Conservation (phyloP, 2,888 invertebrate species). For the Pseudococcus longispinus region DNA sequence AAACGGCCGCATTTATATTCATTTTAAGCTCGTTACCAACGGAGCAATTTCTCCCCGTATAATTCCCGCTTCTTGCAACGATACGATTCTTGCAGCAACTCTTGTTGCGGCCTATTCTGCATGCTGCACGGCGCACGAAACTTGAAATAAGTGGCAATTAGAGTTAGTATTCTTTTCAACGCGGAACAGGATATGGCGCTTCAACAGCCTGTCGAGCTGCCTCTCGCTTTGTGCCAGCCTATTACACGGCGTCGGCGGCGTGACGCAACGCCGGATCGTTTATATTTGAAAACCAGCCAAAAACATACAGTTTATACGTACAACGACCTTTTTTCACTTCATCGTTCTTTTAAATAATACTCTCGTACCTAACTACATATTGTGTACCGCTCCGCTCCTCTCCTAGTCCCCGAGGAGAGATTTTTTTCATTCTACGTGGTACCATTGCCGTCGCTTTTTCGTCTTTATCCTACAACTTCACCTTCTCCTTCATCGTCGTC, state of each 20-base stretch:
- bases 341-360: slow-evolving; percentile 1
- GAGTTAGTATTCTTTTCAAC: not conserved
- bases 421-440: not conserved
- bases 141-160: slow-evolving; percentile 23
- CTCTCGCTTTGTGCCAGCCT: not conserved
- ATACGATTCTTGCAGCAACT: not conserved
- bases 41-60: not conserved
- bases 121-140: not conserved
- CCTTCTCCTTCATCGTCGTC: not conserved
- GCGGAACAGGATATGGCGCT: not conserved
- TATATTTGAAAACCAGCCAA: not conserved
- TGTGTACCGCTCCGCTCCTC: not conserved
- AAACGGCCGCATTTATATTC: slow-evolving; percentile 14
- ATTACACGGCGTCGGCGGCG: not conserved
- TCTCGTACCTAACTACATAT: not conserved
- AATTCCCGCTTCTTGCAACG: not conserved
- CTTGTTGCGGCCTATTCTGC: slow-evolving; percentile 6
- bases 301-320: slow-evolving; percentile 16
- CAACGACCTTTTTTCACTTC: not conserved
- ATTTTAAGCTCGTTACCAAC: slow-evolving; percentile 18
- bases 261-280: not conserved
- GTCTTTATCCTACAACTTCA: not conserved
- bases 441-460: not conserved
- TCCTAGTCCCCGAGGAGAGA: not conserved
- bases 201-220: not conserved